Conservation (phyloP, 2,888 invertebrate species). For the Phytoseiulus persimilis region DNA sequence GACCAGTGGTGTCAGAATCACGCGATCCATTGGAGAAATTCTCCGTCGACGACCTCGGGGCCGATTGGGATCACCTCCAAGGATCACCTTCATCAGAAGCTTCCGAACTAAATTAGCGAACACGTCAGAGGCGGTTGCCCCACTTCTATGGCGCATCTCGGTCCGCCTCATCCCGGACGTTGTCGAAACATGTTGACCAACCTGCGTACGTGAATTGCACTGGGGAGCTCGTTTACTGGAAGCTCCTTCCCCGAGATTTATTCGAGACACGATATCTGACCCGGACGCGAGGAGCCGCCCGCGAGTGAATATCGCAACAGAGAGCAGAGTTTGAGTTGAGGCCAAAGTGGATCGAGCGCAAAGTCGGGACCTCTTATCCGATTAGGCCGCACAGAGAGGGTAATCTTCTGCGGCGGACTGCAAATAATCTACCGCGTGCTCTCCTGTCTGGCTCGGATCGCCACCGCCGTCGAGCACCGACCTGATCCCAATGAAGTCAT, state of each 20-base stretch:
- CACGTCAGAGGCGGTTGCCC: background rate
- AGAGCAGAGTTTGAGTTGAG: background rate
- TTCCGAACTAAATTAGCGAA: background rate
- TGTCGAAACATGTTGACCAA: background rate
- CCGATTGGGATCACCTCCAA: background rate
- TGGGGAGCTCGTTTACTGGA: background rate
- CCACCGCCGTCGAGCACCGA: background rate
- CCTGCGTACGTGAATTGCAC: background rate
- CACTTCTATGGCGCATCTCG: background rate
- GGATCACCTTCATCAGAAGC: background rate
- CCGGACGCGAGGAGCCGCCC: background rate
- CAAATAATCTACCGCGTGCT: background rate
- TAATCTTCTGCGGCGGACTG: background rate
- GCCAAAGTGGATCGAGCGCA: background rate
- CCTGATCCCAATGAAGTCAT: no score
- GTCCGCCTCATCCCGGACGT: no score
- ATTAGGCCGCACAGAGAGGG: background rate
- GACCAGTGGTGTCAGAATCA: background rate
- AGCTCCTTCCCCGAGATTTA: background rate
- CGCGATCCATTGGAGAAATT: background rate
- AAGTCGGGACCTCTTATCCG: background rate
- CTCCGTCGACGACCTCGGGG: background rate
- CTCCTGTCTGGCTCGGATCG: background rate
- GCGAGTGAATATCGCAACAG: background rate
- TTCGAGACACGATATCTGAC: background rate